Evolutionary conservation across 2,888 invertebrate species (phyloP), one percentile per base, ranked within the genome.

Genomic region (Syritta pipiens): DNA sequence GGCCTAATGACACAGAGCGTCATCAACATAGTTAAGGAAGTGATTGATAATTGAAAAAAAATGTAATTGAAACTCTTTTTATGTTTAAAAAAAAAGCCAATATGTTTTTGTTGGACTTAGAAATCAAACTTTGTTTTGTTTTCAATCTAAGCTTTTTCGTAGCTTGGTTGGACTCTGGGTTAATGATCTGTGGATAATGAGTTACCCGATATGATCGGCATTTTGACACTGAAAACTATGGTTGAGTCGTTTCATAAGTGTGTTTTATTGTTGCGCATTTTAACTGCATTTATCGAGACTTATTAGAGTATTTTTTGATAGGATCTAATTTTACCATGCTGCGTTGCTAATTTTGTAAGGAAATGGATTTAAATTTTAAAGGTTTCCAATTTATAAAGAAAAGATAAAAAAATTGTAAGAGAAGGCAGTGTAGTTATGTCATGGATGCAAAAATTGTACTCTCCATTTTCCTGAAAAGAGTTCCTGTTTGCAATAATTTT

Each of bases 1-100:
- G n/a, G n/a, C n/a, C 44, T 9, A 35, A 62, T 59, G 30, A 28
- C 44, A 51, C 14, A 48, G 24, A 14, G 37, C 32, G 14, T 32
- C 53, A 60, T 30, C 46, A 24, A 14, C 24, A 32, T 19, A 28
- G 37, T 37, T 40, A 49, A 76, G 71, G 57, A 76, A 76, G 76
- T 76, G 57, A 76, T 76, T 76, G 69, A 63, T 76, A 76, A 71
- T 76, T 76, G 76, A 71, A 71, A 63, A 76, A 63, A 35, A 51
- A 46, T 12, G 44, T 63, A 76, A 71, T 71, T 76, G 57, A 35
- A 59, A 51, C 51, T 32, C 35, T 59, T 32, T 44, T 26, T 1
- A 37, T 49, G 37, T 20, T 48, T 6, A 22, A 12, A n/a, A n/a
- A n/a, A n/a, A n/a, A n/a, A n/a, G n/a, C n/a, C n/a, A n/a, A n/a